Evolutionary conservation across 2,113 vertebrate species (phyloP).

Genomic region (Phrynosoma platyrhinos): DNA sequence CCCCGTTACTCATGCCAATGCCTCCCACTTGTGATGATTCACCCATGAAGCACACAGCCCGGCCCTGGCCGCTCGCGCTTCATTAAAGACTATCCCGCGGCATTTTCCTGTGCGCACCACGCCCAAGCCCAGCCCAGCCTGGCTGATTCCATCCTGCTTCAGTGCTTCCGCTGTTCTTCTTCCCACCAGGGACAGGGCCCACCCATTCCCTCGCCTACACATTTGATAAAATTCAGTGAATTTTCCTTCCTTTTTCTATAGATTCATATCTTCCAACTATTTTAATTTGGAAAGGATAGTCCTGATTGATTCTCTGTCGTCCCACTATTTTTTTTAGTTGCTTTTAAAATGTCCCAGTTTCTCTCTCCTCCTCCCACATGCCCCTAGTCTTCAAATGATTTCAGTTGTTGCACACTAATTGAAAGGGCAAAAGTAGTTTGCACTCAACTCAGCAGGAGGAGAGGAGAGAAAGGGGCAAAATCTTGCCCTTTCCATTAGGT

Average conservation of each 20-base stretch:
- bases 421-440: too few relatives aligned
- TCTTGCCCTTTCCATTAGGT: too few relatives aligned
- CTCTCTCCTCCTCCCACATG: too few relatives aligned
- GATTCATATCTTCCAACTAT: not conserved
- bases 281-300: too few relatives aligned
- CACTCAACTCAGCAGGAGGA: too few relatives aligned
- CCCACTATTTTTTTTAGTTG: too few relatives aligned
- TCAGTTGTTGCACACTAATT: too few relatives aligned
- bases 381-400: too few relatives aligned
- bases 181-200: not conserved
- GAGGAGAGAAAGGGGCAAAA: too few relatives aligned
- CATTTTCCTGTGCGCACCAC: slow-evolving; percentile 12
- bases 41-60: slow-evolving; percentile 28
- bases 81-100: slow-evolving; percentile 37
- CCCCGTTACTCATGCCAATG: slow-evolving; percentile 10
- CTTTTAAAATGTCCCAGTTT: too few relatives aligned
- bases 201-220: slow-evolving; percentile 12
- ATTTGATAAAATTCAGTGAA: not conserved
- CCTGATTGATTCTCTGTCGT: too few relatives aligned
- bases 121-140: slow-evolving; percentile 23
- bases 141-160: slow-evolving; percentile 26
- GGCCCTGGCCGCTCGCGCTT: slow-evolving; percentile 33
- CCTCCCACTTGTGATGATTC: slow-evolving; percentile 43
- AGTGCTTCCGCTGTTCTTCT: slow-evolving; percentile 13
- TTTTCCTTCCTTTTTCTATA: not conserved